Base-by-base conservation (phyloP, 2,888 invertebrate species). In the Xiphydria camelus region DNA sequence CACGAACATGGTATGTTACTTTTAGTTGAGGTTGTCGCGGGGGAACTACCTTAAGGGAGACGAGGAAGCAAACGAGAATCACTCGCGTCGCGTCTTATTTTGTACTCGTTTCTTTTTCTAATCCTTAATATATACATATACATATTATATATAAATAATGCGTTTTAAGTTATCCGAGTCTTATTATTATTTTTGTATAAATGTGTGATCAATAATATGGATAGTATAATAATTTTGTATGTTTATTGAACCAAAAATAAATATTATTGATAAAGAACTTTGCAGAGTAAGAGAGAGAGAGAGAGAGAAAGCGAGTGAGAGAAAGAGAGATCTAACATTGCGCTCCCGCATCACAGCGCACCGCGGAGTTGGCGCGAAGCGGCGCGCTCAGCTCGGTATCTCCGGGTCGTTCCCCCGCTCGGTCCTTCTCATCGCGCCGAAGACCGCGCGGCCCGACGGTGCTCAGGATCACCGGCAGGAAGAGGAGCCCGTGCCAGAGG, bases 401-500 rank as follows among this genome's bases (percentile, higher is more conserved):
- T 26, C 4, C 20, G 12, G 19, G 20, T 19, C 3, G n/a, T 22
- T n/a, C 34, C 5, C 29, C 20, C 17, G 25, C n/a, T n/a, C n/a
- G n/a, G n/a, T n/a, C 14, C 25, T 49, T 38, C 4, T 29, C 40
- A 12, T 52, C 9, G 19, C 17, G 23, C n/a, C 50, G 55, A 18
- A 74, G 42, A 42, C 68, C 68, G 4, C 51, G 55, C 4, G 90
- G 89, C 1, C 91, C 91, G 37, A 90, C 76, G 47, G 85, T 76
- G 59, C 89, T 89, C 29, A 91, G 76, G 34, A 89, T 76, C 10
- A 89, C 88, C 4, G 91, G 91, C 51, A 91, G 76, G 50, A 90
- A 82, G 20, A 89, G 75, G 20, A 90, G 76, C 9, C 91, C 91
- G 70, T 88, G 87, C 70, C 86, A 91, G 10, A 91, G 74, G 25